Evolutionary conservation across 2,888 invertebrate species (phyloP).

Genomic region (Chironomus tentans): DNA sequence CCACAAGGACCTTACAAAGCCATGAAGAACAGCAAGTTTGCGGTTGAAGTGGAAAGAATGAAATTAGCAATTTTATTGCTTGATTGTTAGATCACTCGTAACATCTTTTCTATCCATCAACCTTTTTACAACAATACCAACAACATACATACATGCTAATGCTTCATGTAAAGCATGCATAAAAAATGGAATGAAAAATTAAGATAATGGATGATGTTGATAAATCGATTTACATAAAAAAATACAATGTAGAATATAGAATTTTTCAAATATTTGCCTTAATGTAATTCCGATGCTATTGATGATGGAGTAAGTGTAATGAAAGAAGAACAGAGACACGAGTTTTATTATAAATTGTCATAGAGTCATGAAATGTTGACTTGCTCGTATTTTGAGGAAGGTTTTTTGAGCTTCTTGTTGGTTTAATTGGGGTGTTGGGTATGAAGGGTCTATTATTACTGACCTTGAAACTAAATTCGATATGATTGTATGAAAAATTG

Average conservation of each 20-base stretch:
- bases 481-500: too few species aligned
- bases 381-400: too few species aligned
- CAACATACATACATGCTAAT: neutral
- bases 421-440: too few species aligned
- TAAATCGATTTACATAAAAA: slow-evolving; percentile 21
- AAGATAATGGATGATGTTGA: slow-evolving; percentile 19
- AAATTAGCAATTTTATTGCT: slow-evolving; percentile 8
- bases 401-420: too few species aligned
- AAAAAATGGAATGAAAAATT: neutral
- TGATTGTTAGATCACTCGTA: slow-evolving; percentile 6
- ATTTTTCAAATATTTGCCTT: slow-evolving; percentile 12
- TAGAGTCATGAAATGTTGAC: too few species aligned
- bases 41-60: neutral
- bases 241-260: neutral
- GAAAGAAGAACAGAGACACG: too few species aligned
- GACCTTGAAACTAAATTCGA: too few species aligned
- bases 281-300: neutral
- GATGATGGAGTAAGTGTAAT: neutral
- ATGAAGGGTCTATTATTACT: too few species aligned
- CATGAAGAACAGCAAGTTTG: neutral
- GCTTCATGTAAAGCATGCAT: neutral
- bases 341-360: too few species aligned
- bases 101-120: neutral
- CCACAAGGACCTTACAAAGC: too few species aligned
- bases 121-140: neutral